A percentile compares a stretch with the other conserved stretches of the same genome.
phyloP scores from a whole-genome alignment of 2,797 vertebrate species.

The Epinephelus awoara region DNA sequence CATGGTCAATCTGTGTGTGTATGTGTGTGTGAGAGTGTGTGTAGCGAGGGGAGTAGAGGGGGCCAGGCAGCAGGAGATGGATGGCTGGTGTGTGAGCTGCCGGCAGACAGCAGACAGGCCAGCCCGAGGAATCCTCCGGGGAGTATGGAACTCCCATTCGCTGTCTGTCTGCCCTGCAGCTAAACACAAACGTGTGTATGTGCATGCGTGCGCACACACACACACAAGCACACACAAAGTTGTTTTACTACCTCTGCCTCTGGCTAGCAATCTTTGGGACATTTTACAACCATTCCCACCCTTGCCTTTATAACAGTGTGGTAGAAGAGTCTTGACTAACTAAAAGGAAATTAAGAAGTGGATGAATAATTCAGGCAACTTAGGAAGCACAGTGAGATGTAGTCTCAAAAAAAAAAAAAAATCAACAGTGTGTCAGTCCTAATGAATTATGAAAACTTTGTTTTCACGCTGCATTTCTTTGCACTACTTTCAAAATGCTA shows the following conservation, averaged over 20 bases:
- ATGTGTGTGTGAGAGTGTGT: constrained; percentile 53
- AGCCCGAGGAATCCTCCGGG: constrained; percentile 83
- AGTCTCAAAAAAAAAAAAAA: constrained; percentile 58
- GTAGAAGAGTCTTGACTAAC: constrained; percentile 71
- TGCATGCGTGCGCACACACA: constrained; percentile 18
- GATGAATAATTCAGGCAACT: constrained; percentile 80
- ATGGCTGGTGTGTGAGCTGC: constrained; percentile 86
- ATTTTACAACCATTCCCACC: constrained; percentile 81
- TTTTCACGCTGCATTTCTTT: constrained; percentile 84
- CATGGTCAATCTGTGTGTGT: constrained; percentile 71
- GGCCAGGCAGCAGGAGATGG: constrained; percentile 83
- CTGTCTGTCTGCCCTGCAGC: constrained; percentile 84
- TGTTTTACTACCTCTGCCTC: constrained; percentile 82
- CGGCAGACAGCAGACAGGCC: constrained; percentile 85
- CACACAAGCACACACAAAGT: constrained; percentile 55
- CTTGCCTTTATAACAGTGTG: constrained; percentile 67
- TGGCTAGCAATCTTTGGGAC: constrained; percentile 83
- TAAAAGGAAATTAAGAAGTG: constrained; percentile 80
- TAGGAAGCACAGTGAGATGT: constrained; percentile 71
- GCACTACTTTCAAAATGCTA: constrained; percentile 81
- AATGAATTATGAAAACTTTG: constrained; percentile 85
- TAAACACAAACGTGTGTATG: constrained; percentile 77
- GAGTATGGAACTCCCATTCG: constrained; percentile 86
- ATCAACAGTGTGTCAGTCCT: constrained; percentile 74
- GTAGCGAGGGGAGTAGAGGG: constrained; percentile 60